Base-by-base conservation (phyloP, 2,888 invertebrate genomes). In the Tachina grossa region DNA sequence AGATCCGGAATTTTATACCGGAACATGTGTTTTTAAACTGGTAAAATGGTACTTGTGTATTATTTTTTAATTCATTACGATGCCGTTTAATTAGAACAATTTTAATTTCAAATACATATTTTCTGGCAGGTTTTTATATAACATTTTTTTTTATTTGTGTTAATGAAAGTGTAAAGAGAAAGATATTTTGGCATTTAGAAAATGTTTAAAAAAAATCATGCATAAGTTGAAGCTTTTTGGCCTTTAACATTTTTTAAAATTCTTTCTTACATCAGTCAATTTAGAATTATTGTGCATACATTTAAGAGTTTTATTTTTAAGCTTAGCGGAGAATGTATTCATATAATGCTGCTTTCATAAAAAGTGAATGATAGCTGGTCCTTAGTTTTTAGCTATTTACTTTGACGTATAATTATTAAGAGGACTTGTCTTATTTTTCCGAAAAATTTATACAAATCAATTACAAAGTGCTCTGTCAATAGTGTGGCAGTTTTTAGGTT, bases 41-140 rank as follows among this genome's bases (percentile, higher is more conserved):
- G 71, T 45, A 57, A 55, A 19, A 55, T 19, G 14, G 39, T 41
- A 22, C 14, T 41, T 51, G 19, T 69, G 14, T 43, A 9, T 16
- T 55, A 1, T 51, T 16, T 2, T 68, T 49, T 45, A 49, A 14
- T 31, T 31, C 6, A 31, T 66, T 39, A 51, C 31, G 10, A 9
- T 14, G 39, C n/a, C 16, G 2, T 49, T 68, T 68, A 22, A 68
- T 39, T 51, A 41, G 51, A 51, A 68, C 51, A 68, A 65, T 47
- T 65, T 66, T 9, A 10, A 22, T 66, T 66, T 47, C 39, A 39
- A 65, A 22, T 13, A 45, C 16, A 9, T 39, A 19, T 14, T n/a
- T n/a, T 49, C 51, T 10, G 41, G 11, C 39, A 1, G 66, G 49
- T 66, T 51, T 51, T 31, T 9, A 49, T 39, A n/a, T 31, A 31